phyloP scores from a whole-genome alignment of 2,888 invertebrate species.

The Agrilus cyanescens region DNA sequence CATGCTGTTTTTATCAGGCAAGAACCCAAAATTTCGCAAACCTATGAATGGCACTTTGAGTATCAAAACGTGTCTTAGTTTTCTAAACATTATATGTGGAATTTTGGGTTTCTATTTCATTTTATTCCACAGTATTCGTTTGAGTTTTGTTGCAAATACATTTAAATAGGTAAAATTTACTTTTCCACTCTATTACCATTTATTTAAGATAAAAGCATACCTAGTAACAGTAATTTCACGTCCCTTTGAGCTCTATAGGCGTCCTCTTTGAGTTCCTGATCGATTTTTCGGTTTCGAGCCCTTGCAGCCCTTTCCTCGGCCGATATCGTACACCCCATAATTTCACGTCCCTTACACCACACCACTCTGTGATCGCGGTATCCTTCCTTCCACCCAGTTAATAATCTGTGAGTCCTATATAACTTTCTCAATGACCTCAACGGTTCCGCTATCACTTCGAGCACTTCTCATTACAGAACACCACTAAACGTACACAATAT shows the following conservation, averaged over 20 bases:
- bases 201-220: slow-evolving; percentile 44
- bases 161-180: neutral
- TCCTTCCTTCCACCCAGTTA: neutral
- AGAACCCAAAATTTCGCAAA: no score
- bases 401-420: no score
- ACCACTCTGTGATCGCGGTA: neutral
- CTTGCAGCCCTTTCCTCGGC: slow-evolving; percentile 98
- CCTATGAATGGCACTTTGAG: no score
- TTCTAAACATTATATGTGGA: no score
- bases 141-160: neutral
- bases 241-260: slow-evolving; percentile 97
- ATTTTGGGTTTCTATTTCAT: neutral
- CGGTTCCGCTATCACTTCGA: no score
- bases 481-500: no score
- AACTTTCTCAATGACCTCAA: no score
- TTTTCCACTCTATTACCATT: neutral
- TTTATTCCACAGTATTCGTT: neutral
- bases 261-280: slow-evolving; percentile 96
- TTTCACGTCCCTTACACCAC: slow-evolving; percentile 1
- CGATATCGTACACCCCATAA: slow-evolving; percentile 99
- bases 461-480: no score
- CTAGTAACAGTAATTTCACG: slow-evolving; percentile 93
- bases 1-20: no score
- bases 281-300: slow-evolving; percentile 95
- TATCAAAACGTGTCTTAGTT: no score